phyloP scores from a whole-genome alignment of 2,797 vertebrate species.

The Squalus acanthias region DNA sequence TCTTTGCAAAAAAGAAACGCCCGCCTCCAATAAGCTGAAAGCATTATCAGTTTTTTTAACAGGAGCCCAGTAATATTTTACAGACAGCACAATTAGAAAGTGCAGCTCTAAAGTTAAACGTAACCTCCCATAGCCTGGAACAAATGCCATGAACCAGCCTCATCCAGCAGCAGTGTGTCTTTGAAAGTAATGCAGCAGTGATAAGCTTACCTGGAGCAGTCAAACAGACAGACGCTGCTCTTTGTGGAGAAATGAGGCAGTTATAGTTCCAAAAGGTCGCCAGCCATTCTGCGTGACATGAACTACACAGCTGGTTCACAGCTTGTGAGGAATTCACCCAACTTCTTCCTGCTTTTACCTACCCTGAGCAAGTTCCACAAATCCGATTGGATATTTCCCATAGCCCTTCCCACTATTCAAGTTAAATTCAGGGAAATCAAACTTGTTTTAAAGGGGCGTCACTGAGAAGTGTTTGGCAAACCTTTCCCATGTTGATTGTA shows the following conservation, averaged over 20 bases:
- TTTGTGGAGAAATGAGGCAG: not conserved
- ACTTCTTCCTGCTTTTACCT: slow-evolving; percentile 24
- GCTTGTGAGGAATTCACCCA: not conserved
- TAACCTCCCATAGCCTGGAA: not conserved
- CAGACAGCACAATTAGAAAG: too few relatives aligned
- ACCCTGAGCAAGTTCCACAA: not conserved
- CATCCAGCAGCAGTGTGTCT: not conserved
- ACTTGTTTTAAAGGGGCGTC: not conserved
- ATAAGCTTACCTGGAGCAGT: not conserved
- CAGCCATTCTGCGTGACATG: not conserved
- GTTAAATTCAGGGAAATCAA: not conserved
- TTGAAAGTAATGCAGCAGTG: not conserved
- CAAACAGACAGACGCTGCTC: not conserved
- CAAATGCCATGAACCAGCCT: not conserved
- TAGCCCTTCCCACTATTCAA: not conserved
- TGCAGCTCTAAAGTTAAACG: not conserved
- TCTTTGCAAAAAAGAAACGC: too few relatives aligned
- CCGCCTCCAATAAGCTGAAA: not conserved
- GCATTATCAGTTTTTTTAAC: not conserved
- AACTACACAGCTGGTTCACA: not conserved
- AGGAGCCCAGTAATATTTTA: not conserved
- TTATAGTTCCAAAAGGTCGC: not conserved
- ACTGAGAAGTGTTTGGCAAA: not conserved
- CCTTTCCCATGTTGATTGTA: not conserved
- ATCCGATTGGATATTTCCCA: not conserved